Evolutionary conservation across 2,113 vertebrate species (phyloP), one percentile per base, ranked within the genome.

Genomic region (Sterna hirundo): DNA sequence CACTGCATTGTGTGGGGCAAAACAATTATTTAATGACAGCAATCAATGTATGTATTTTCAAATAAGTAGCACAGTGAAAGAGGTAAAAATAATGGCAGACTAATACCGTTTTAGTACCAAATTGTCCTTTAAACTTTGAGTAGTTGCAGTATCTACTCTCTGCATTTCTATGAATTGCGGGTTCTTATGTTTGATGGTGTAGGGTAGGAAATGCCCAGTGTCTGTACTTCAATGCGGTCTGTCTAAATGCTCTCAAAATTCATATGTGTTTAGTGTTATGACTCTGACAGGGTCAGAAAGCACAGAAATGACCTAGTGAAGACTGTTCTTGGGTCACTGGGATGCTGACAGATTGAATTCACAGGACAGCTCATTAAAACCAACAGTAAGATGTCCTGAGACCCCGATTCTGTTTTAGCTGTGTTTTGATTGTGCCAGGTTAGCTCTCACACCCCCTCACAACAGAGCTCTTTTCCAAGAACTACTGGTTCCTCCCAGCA

Each of bases 21-120:
- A 97, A 96, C 94, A 95, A 84, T 96, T 97, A 72, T 96, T 98
- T 93, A 86, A 92, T 92, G 86, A 84, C 91, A 94, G 78, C 84
- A 95, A 92, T 95, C 93, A 88, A 72, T 77, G 81, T 80, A 72
- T 85, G 51, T 79, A 66, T 96, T 97, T 98, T 95, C 94, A 82
- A 97, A 93, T 88, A 68, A 94, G 51, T 49, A 96, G 76, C 69
- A 85, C n/a, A 76, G n/a, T 86, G 58, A 80, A 92, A 75, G 42
- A 55, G 9, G 52, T 66, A 76, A 86, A 93, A 88, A 90, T 40
- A 82, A 85, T 85, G 65, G 25, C 78, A 84, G 82, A 68, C 44
- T 91, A 83, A 72, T 84, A 76, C 23, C 57, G 72, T 88, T 86
- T 68, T 78, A 65, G 51, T 65, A 69, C 64, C 60, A 94, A 84